Conservation (phyloP, 2,113 vertebrate genomes). For the Ondatra zibethicus region DNA sequence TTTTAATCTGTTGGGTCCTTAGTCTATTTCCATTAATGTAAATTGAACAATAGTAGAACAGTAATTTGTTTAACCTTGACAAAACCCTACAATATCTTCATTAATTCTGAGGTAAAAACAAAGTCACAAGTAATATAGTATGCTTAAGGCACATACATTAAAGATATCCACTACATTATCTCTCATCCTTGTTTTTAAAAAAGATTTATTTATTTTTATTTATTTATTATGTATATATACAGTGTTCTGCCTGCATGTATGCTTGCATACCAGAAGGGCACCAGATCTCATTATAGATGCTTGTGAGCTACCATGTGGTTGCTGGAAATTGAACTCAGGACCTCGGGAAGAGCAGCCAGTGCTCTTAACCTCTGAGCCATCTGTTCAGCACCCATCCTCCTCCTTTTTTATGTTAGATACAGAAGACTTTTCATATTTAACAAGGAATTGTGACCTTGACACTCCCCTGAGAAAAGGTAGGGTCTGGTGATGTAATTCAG, state of each 20-base stretch:
- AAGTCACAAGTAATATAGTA: neutral
- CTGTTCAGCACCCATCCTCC: no score
- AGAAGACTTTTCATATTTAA: neutral
- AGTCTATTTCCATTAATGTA: slow-evolving; percentile 19
- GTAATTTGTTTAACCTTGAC: neutral
- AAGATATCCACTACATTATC: neutral
- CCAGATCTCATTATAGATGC: no score
- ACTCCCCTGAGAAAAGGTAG: neutral
- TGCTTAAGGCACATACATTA: neutral
- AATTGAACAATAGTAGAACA: slow-evolving; percentile 8
- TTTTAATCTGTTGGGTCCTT: neutral
- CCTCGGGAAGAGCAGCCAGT: no score
- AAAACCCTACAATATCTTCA: slow-evolving; percentile 50
- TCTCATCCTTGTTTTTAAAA: no score
- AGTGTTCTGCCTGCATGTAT: no score
- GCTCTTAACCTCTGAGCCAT: no score
- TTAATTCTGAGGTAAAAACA: neutral
- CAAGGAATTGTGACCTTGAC: neutral
- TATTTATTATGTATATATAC: no score
- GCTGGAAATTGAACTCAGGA: no score
- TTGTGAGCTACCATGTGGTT: no score
- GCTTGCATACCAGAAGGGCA: no score
- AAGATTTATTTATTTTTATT: no score
- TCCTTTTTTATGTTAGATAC: neutral
- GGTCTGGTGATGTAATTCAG: neutral